phyloP scores from a whole-genome alignment of 2,797 vertebrate genomes.

The Masticophis lateralis region DNA sequence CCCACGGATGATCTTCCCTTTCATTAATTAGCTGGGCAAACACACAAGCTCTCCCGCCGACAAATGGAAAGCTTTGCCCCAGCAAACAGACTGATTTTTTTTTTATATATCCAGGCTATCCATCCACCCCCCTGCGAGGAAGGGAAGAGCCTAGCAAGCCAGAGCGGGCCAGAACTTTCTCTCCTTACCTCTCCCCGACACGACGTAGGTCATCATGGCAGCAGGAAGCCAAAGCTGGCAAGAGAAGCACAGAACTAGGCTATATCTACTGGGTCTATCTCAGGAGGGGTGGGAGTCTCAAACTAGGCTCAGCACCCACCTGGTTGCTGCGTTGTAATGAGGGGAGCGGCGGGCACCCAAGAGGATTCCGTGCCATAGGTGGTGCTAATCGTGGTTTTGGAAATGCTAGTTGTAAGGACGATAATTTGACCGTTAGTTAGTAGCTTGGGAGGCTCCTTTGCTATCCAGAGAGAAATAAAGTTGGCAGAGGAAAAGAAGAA shows the following conservation, averaged over 20 bases:
- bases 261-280: neutral
- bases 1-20: neutral
- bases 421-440: conserved; percentile 4
- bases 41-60: neutral
- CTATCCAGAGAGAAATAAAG: conserved; percentile 46
- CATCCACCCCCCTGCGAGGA: neutral
- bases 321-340: conserved; percentile 57
- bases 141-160: neutral
- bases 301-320: conserved; percentile 63
- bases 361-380: neutral
- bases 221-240: neutral
- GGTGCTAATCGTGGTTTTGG: neutral
- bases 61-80: neutral
- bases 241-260: neutral
- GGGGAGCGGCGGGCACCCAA: neutral
- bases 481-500: neutral
- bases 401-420: neutral
- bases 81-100: neutral
- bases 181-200: neutral
- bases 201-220: neutral
- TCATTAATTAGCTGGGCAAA: conserved; percentile 6
- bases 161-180: neutral
- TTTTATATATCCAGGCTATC: neutral
- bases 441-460: conserved; percentile 30
- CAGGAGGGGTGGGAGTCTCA: neutral